These are phyloP conservation scores for Chlorospingus semifuscus DNA, from an alignment of 2,797 vertebrate genomes.

Conservation along the genomic window DNA sequence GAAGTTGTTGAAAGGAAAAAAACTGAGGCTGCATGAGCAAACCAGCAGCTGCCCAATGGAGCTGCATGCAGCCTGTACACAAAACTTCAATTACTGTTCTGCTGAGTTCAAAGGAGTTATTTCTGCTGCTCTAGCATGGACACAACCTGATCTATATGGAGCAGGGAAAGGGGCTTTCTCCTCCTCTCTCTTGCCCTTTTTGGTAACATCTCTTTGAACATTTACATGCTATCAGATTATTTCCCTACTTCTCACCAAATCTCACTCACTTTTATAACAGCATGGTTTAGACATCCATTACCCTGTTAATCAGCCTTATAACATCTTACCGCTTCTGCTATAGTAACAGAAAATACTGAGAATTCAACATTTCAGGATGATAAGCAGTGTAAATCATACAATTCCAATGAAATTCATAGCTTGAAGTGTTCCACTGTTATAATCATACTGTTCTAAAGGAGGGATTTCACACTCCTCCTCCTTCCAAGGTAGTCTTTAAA, in stretches of 20 bases:
- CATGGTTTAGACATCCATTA: not conserved
- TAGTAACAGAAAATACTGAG: not conserved
- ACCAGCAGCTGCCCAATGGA: not conserved
- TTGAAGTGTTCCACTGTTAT: not conserved
- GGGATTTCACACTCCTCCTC: constrained; percentile 19
- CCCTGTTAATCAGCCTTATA: not conserved
- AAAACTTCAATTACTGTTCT: not conserved
- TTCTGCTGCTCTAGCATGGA: not conserved
- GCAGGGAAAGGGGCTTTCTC: not conserved
- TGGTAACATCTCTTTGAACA: not conserved
- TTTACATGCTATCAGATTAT: not conserved
- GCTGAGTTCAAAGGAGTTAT: constrained; percentile 3
- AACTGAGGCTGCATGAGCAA: not conserved
- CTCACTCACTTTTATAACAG: not conserved
- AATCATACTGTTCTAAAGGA: not conserved
- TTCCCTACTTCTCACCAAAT: not conserved
- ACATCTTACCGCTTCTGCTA: not conserved
- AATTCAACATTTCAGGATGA: fast-evolving
- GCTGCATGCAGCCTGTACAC: not conserved
- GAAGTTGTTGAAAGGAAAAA: constrained; percentile 21
- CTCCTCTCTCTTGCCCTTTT: not conserved
- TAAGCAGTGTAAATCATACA: not conserved
- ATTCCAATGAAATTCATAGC: not conserved
- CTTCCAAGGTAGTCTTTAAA: constrained; percentile 18
- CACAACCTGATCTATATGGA: not conserved